phyloP scores from a whole-genome alignment of 2,888 invertebrate genomes.

The Tanytarsus gracilentus region DNA sequence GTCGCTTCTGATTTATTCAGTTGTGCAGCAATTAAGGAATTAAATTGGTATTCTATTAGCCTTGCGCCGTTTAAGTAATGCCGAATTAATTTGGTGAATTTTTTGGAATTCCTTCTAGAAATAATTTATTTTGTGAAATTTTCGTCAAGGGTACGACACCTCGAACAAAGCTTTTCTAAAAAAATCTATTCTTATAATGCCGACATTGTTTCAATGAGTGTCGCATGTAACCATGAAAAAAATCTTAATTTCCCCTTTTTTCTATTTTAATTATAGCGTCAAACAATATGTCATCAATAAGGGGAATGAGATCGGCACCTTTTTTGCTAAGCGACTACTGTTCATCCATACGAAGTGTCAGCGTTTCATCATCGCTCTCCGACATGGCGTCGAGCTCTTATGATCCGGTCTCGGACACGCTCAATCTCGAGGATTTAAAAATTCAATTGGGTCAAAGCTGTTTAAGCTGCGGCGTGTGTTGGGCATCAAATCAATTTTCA shows the following conservation, averaged over 20 bases:
- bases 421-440: constrained; percentile 62
- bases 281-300: constrained; percentile 3
- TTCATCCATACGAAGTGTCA: constrained; percentile 35
- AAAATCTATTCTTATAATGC: no score
- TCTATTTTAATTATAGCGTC: not conserved
- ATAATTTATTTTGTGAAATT: no score
- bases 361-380: constrained; percentile 41
- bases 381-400: constrained; percentile 36
- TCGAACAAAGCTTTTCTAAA: no score
- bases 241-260: not conserved
- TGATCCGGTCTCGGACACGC: constrained; percentile 43
- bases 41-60: no score
- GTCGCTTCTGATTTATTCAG: no score
- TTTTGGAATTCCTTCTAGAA: no score
- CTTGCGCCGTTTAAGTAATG: no score
- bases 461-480: constrained; percentile 71
- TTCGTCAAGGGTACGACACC: no score
- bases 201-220: no score
- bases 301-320: constrained; percentile 4
- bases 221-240: no score
- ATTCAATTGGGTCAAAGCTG: constrained; percentile 59
- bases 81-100: no score
- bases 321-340: constrained; percentile 19
- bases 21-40: no score
- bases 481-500: constrained; percentile 68